phyloP scores from a whole-genome alignment of 2,797 vertebrate species.

The Sebastes goodei region DNA sequence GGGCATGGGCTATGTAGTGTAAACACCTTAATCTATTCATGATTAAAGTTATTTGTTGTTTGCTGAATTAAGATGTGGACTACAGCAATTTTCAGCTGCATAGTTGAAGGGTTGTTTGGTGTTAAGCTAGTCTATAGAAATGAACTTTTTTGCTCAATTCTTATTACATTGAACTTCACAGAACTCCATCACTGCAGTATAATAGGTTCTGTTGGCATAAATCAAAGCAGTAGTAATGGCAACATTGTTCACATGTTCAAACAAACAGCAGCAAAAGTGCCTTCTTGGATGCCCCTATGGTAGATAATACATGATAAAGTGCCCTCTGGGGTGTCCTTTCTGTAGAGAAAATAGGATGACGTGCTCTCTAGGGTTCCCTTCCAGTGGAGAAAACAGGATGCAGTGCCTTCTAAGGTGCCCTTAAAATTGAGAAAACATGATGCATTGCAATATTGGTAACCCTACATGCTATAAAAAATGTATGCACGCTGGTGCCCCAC shows the following conservation, averaged over 20 bases:
- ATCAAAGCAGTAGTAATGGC: not conserved
- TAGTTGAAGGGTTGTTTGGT: not conserved
- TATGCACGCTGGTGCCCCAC: too few species aligned
- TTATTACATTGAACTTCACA: not conserved
- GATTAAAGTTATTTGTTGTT: conserved; percentile 37
- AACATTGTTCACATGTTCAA: not conserved
- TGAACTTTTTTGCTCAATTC: not conserved
- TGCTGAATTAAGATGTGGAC: conserved; percentile 9
- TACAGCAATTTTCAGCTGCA: not conserved
- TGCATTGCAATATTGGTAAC: not conserved
- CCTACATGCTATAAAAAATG: too few species aligned
- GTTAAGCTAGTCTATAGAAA: not conserved
- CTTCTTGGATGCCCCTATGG: too few species aligned
- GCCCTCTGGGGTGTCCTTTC: not conserved
- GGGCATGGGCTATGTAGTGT: conserved; percentile 17
- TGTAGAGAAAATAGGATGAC: not conserved
- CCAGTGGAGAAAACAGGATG: not conserved
- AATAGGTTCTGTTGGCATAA: not conserved
- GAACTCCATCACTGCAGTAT: not conserved
- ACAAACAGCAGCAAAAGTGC: too few species aligned
- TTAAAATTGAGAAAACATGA: not conserved
- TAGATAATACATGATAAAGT: too few species aligned
- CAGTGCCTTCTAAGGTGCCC: not conserved
- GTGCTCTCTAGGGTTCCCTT: too few species aligned
- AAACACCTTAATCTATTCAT: conserved; percentile 62